A percentile compares a stretch with the other conserved stretches of the same genome.
These are phyloP conservation scores for Hippasteria phrygiana DNA, from an alignment of 53 echinoderm and acorn worm species.

Conservation along the genomic window DNA sequence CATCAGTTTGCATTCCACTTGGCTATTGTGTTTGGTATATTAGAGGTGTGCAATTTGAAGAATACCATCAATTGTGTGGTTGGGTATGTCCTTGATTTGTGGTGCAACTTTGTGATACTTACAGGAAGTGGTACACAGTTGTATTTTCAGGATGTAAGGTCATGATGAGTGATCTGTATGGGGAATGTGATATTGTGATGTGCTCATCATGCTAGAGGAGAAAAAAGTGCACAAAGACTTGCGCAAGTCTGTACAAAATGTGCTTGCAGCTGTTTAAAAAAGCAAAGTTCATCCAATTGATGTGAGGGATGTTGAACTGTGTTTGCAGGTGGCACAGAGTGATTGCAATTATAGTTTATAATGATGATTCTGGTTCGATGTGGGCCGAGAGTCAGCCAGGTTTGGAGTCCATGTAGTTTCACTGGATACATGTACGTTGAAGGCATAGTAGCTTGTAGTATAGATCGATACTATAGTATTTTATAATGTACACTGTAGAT, in stretches of 20 bases:
- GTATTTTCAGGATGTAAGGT: background rate
- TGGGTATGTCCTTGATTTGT: constrained; percentile 36
- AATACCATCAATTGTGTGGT: background rate
- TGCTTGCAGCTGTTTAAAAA: background rate
- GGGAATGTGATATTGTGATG: too few relatives aligned
- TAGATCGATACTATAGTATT: background rate
- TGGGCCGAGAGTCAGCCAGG: too few relatives aligned
- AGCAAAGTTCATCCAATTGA: constrained; percentile 9
- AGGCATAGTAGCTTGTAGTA: too few relatives aligned
- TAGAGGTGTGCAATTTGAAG: constrained; percentile 16
- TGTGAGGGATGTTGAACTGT: background rate
- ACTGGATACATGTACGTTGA: too few relatives aligned
- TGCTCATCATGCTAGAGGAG: too few relatives aligned
- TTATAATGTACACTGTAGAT: background rate
- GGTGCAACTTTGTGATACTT: background rate
- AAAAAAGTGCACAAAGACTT: background rate
- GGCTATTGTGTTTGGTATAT: background rate
- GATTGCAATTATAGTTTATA: background rate
- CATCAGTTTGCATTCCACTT: background rate
- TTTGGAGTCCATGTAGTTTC: too few relatives aligned
- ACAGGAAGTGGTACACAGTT: constrained; percentile 13
- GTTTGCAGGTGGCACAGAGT: constrained; percentile 4
- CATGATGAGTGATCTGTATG: background rate
- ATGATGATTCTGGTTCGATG: background rate
- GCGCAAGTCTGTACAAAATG: background rate